Evolutionary conservation across 2,888 invertebrate genomes (phyloP).

Genomic region (Ormyrus pomaceus): DNA sequence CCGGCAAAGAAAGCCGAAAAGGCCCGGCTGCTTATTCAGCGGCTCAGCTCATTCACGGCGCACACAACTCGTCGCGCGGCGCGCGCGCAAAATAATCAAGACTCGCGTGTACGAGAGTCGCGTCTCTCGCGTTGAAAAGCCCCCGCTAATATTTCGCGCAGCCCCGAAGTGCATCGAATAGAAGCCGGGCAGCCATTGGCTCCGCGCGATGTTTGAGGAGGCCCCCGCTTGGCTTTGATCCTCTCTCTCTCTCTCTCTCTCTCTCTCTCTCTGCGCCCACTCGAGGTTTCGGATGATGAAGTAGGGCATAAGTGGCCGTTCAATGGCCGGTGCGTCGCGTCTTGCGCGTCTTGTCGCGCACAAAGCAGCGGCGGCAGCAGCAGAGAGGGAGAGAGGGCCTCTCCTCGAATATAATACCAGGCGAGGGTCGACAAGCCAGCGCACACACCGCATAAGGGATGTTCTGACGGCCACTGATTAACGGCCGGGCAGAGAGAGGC

Average conservation of each 20-base stretch:
- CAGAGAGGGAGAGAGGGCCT: not conserved
- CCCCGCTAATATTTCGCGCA: too few species aligned
- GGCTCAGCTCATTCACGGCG: too few species aligned
- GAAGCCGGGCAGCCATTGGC: too few species aligned
- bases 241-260: not conserved
- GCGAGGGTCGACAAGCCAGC: constrained; percentile 36
- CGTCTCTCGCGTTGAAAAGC: too few species aligned
- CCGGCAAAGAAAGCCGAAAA: too few species aligned
- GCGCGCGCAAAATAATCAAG: too few species aligned
- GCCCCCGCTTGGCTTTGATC: constrained; percentile 65
- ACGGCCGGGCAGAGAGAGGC: constrained; percentile 19
- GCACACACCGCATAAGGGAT: constrained; percentile 44
- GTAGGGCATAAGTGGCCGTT: constrained; percentile 56
- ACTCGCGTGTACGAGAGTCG: too few species aligned
- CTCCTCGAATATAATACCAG: too few species aligned
- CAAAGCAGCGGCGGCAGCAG: constrained; percentile 16
- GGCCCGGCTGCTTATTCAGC: too few species aligned
- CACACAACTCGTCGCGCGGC: too few species aligned
- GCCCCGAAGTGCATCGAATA: too few species aligned
- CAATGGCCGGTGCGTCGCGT: constrained; percentile 2
- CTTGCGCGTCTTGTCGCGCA: constrained; percentile 9
- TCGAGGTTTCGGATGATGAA: constrained; percentile 70
- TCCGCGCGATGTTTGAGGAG: constrained; percentile 66
- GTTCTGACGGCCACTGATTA: constrained; percentile 49
- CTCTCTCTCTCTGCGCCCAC: constrained; percentile 59